Evolutionary conservation across 1,140 invertebrate species (phyloP), one percentile per base, ranked within the genome.

Genomic region (Archegozetes longisetosus): DNA sequence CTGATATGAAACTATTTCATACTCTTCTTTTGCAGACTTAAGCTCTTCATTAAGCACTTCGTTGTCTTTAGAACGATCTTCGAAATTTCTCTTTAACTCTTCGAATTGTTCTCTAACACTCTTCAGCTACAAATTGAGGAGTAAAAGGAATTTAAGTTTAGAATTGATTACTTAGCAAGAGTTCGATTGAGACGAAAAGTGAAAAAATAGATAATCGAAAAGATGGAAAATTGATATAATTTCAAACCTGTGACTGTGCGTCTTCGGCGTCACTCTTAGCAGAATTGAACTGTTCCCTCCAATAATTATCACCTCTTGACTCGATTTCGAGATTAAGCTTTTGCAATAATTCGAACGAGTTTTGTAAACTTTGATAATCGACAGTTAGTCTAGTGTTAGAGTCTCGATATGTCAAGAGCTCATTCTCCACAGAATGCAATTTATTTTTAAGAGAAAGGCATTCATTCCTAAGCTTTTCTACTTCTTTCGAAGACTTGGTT

Each of bases 1-100:
- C 40, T 56, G 55, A 47, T 56, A 56, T 32, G 28, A 20, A 40
- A 56, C 23, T 12, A 40, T n/a, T 6, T 56, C 55, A 22, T n/a
- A 20, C 40, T 56, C 55, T 40, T 56, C 13, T 14, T 46, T 56
- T 32, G 40, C 3, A 46, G 17, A n/a, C 6, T 14, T 40, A n/a
- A 56, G 20, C 28, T 56, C 55, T 9, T 27, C 26, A 26, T 54
- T 27, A 14, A 54, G 20, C 4, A 13, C n/a, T n/a, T 25, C 14
- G 50, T 52, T 52, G 14, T 52, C 13, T 13, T 52, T 52, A 23
- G 50, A 13, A 52, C 23, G 23, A 20, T 52, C 50, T 52, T 52
- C 20, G 23, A 13, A 25, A 2, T 20, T 22, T 23, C 14, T n/a
- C 23, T 25, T 52, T 22, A 52, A 25, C 23, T 52, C 50, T 52